Evolutionary conservation across 2,113 vertebrate genomes (phyloP), one percentile per base, ranked within the genome.

Genomic region (Danionella cerebrum): DNA sequence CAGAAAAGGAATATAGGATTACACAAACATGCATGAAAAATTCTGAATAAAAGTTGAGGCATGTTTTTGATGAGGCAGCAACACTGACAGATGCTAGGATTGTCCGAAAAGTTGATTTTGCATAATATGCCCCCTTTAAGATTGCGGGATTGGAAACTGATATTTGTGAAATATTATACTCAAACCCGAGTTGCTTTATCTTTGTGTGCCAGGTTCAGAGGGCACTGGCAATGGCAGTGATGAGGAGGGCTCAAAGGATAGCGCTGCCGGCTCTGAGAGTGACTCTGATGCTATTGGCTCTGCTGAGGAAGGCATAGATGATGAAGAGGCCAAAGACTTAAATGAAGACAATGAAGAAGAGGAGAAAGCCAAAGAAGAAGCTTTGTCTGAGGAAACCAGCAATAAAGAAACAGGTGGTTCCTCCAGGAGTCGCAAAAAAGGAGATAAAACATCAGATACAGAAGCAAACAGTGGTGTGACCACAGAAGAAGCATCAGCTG

Each of bases 181-280:
- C n/a, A n/a, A n/a, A n/a, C n/a, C 2, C 27, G 2, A 2, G 12
- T 44, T 12, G 21, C 33, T 12, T 52, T 3, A 63, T 51, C 10
- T 48, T 10, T 51, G 16, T 41, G n/a, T 10, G 0, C 27, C 82
- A 96, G 95, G 93, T 82, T 98, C 95, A 79, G 96, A 98, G 70
- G 94, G 93, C 78, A 97, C 93, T 75, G 92, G 91, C 71, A 93
- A 91, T 60, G 94, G 92, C 73, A 98, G 94, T 63, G 96, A 97
- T 72, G 96, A 96, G 4, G 88, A 89, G 76, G 92, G 90, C 42
- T 96, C 95, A 74, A 97, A 95, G 84, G 93, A 89, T 73, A 98
- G 94, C 70, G 91, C 86, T 52, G 91, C 90, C 29, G 93, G 89
- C 54, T 94, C 93, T 58, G 91, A 92, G 80, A 96, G 91, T 76